phyloP scores from a whole-genome alignment of 1,140 invertebrate genomes.

The Calliopsis andreniformis region DNA sequence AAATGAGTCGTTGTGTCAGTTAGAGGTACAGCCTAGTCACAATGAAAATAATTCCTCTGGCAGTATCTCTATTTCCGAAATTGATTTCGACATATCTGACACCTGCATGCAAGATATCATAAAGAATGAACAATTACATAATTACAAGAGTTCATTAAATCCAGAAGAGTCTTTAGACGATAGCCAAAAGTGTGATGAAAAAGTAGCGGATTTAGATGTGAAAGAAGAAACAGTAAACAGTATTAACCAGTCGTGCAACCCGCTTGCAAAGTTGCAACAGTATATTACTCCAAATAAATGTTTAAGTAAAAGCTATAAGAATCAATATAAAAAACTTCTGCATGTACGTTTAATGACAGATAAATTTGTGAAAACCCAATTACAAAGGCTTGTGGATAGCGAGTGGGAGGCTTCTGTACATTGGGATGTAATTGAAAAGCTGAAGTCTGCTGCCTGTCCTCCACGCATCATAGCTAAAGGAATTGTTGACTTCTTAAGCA shows the following conservation, averaged over 20 bases:
- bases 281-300: background rate
- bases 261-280: background rate
- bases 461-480: slow-evolving; percentile 58
- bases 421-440: slow-evolving; percentile 61
- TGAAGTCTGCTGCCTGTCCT: slow-evolving; percentile 15
- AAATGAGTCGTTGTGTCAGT: background rate
- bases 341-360: slow-evolving; percentile 18
- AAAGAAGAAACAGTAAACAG: too few relatives aligned
- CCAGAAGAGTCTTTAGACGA: too few relatives aligned
- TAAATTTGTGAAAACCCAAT: slow-evolving; percentile 60
- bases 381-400: slow-evolving; percentile 56
- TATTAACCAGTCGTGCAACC: too few relatives aligned
- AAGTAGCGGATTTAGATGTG: background rate
- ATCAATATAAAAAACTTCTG: background rate
- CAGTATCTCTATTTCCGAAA: background rate
- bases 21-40: background rate
- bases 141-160: background rate
- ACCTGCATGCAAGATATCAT: background rate
- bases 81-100: too few relatives aligned
- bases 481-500: slow-evolving; percentile 55
- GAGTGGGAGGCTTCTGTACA: slow-evolving; percentile 66
- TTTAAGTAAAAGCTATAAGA: background rate
- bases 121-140: background rate
- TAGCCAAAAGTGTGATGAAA: background rate
- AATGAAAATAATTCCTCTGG: background rate